Percentiles rank a stretch among this genome's conserved stretches.
Conservation (phyloP, 2,888 invertebrate species). For the Hofmannophila pseudospretella region DNA sequence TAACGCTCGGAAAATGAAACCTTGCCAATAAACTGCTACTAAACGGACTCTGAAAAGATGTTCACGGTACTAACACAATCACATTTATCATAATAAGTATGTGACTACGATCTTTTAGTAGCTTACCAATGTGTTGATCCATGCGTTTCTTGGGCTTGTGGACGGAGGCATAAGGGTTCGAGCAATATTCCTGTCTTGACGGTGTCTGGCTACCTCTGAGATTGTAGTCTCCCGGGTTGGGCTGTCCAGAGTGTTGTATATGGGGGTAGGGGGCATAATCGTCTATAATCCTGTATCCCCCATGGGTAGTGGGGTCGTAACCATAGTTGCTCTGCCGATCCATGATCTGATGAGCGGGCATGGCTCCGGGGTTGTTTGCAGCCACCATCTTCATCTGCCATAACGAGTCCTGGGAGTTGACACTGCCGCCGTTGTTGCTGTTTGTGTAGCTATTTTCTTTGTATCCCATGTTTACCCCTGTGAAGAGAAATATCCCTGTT, state of each 20-base stretch:
- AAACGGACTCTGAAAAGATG: too few species aligned
- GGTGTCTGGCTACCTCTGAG: slow-evolving; percentile 87
- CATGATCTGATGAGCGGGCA: slow-evolving; percentile 68
- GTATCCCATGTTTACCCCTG: slow-evolving; percentile 93
- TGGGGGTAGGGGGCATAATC: slow-evolving; percentile 93
- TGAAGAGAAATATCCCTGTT: not conserved
- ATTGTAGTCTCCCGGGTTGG: slow-evolving; percentile 83
- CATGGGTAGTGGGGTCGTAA: slow-evolving; percentile 86
- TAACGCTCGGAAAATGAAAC: too few species aligned
- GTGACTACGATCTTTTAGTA: too few species aligned
- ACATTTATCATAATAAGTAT: too few species aligned
- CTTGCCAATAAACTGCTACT: too few species aligned
- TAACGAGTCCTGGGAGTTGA: slow-evolving; percentile 95
- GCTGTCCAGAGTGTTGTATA: slow-evolving; percentile 73
- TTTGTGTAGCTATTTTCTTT: slow-evolving; percentile 95
- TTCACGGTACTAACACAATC: too few species aligned
- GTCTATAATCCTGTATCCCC: slow-evolving; percentile 88
- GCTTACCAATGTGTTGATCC: slow-evolving; percentile 92
- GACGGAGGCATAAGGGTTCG: slow-evolving; percentile 92
- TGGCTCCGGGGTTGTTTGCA: slow-evolving; percentile 81
- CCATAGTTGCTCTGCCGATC: slow-evolving; percentile 84
- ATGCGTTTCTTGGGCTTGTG: slow-evolving; percentile 93
- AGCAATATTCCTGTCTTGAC: slow-evolving; percentile 91
- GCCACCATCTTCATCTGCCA: slow-evolving; percentile 96
- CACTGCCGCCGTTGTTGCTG: slow-evolving; percentile 96